Base-by-base conservation (phyloP, 2,113 vertebrate genomes). In the Vidua macroura region DNA sequence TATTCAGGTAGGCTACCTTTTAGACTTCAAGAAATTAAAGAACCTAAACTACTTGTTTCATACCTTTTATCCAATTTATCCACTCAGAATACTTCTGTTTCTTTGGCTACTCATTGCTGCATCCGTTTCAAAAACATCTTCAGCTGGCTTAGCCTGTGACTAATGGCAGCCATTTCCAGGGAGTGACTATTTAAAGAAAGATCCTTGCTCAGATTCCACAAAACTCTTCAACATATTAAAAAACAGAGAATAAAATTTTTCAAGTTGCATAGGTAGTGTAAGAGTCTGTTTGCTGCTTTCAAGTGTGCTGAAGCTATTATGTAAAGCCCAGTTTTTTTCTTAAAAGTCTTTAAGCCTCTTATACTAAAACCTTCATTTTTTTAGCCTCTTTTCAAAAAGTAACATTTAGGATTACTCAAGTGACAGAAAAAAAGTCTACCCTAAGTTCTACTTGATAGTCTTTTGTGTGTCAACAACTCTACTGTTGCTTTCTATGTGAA, bases 71-170 rank as follows among this genome's bases (percentile, higher is more conserved):
- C 35, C n/a, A 62, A 52, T 80, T 77, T 73, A 90, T 44, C 52
- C 77, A 85, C 78, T 11, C 75, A 87, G 46, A 89, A 87, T 37
- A 74, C 67, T 85, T 75, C 23, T 1, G 62, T 73, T 67, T 69
- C 91, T 85, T 85, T 93, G 87, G 91, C 90, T 83, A 92, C 46
- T 53, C 55, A 67, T 48, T 6, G 7, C 78, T 77, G 94, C 87
- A 96, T 93, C 95, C 94, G 94, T 92, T 95, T 93, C 82, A 67
- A 77, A 96, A 95, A 83, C 82, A 91, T 77, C 78, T 80, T 95
- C 78, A 85, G 64, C 87, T 94, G 82, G 74, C 95, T 86, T 56
- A 91, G 89, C 58, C 78, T 60, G 35, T 96, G 90, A 91, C 72
- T 94, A 93, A 88, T 20, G 56, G 68, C 94, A 96, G 92, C 90